These are phyloP conservation scores for Plectropomus leopardus DNA, from an alignment of 2,113 vertebrate genomes.

Conservation along the genomic window DNA sequence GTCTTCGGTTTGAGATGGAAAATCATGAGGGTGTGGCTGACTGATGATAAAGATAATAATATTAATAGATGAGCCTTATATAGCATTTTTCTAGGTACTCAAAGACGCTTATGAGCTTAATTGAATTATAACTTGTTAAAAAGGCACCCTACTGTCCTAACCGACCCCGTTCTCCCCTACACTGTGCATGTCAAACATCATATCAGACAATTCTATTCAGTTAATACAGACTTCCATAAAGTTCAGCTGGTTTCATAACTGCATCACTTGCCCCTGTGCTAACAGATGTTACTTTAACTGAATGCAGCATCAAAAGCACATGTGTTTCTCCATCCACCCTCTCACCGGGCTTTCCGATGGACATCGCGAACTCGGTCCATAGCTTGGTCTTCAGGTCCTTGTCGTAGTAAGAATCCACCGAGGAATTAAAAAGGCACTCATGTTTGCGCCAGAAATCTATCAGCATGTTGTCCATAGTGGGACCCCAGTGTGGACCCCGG, in stretches of 20 bases:
- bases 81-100: no score
- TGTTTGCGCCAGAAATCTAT: conserved; percentile 59
- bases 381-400: conserved; percentile 43
- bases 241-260: neutral
- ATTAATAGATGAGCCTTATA: no score
- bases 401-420: conserved; percentile 47
- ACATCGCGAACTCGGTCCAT: conserved; percentile 40
- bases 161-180: no score
- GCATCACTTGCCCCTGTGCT: no score
- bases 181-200: neutral
- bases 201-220: neutral
- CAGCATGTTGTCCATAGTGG: conserved; percentile 41
- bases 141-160: no score
- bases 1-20: no score
- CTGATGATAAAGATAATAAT: no score
- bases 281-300: neutral
- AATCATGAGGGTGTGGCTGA: no score
- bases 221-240: neutral
- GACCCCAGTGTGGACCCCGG: conserved; percentile 53
- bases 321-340: neutral
- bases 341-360: conserved; percentile 47
- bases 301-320: neutral
- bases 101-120: no score
- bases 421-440: conserved; percentile 59
- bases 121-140: no score